Evolutionary conservation across 2,888 invertebrate species (phyloP).

Genomic region (Agriopis aurantiaria): DNA sequence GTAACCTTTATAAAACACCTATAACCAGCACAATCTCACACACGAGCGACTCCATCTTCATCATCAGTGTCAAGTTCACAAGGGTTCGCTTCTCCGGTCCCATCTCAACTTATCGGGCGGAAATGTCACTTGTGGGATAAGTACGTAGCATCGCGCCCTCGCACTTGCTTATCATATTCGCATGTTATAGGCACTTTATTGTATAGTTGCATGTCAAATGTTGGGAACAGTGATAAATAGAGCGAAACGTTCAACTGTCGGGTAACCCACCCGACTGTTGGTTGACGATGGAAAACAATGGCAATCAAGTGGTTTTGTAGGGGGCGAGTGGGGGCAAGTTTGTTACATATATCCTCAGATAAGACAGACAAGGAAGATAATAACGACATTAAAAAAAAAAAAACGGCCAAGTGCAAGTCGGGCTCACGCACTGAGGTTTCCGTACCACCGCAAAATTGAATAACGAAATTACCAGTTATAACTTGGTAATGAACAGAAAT

Average conservation of each 20-base stretch:
- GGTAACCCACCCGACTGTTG: background rate
- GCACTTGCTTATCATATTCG: conserved; percentile 58
- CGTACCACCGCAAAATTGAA: too few species aligned
- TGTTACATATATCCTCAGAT: too few species aligned
- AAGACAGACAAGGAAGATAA: too few species aligned
- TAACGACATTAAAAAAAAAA: too few species aligned
- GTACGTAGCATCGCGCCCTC: conserved; percentile 64
- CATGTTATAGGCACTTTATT: conserved; percentile 14
- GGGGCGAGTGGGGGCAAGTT: too few species aligned
- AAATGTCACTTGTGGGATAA: conserved; percentile 76
- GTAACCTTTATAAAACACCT: too few species aligned
- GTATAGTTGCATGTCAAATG: background rate
- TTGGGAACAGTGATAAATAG: background rate
- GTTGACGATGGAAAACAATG: conserved; percentile 3
- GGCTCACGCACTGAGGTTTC: too few species aligned
- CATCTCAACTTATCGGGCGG: conserved; percentile 70
- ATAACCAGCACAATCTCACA: conserved; percentile 43
- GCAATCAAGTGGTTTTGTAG: too few species aligned
- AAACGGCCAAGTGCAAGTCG: too few species aligned
- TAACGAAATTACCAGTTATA: too few species aligned
- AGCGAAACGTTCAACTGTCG: conserved; percentile 6
- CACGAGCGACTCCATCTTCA: conserved; percentile 14
- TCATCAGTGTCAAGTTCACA: conserved; percentile 37
- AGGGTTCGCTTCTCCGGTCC: conserved; percentile 33
- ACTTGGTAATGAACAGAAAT: too few species aligned